phyloP scores from a whole-genome alignment of 1,140 invertebrate species.

The Panulirus ornatus region DNA sequence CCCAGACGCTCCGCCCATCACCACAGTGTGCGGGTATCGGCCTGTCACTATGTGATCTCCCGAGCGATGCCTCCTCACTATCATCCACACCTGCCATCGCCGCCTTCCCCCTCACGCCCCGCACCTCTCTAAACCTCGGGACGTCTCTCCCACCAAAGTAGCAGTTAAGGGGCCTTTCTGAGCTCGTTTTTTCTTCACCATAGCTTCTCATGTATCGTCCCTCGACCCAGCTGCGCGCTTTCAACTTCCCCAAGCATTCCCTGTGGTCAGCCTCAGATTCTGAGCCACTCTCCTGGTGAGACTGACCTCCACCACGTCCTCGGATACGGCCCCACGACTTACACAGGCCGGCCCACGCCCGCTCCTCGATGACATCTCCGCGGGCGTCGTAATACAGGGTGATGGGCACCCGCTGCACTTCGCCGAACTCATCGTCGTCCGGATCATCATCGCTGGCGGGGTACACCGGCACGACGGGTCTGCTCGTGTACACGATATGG shows the following conservation, averaged over 20 bases:
- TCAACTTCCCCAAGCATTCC: not conserved
- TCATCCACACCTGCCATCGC: not conserved
- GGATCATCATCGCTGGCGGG: constrained; percentile 22
- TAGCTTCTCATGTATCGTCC: not conserved
- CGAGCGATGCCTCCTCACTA: not conserved
- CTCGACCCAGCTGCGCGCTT: not conserved
- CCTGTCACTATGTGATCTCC: constrained; percentile 27
- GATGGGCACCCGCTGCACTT: constrained; percentile 32
- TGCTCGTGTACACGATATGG: constrained; percentile 49
- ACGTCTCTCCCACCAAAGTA: not conserved
- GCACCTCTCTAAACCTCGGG: not conserved
- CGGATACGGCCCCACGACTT: no score
- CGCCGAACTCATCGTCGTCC: constrained; percentile 44
- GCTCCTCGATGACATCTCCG: constrained; percentile 15
- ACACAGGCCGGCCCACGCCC: not conserved
- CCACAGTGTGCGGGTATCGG: constrained; percentile 23
- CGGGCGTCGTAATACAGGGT: constrained; percentile 43
- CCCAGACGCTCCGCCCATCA: constrained; percentile 25
- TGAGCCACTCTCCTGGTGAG: not conserved
- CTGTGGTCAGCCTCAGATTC: not conserved
- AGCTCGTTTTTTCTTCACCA: not conserved
- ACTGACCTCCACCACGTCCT: not conserved
- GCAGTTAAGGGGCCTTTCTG: not conserved
- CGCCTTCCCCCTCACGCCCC: not conserved
- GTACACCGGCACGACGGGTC: not conserved